Percentiles rank a stretch among this genome's conserved stretches.
phyloP scores from a whole-genome alignment of 2,113 vertebrate genomes.

The Felis chaus region DNA sequence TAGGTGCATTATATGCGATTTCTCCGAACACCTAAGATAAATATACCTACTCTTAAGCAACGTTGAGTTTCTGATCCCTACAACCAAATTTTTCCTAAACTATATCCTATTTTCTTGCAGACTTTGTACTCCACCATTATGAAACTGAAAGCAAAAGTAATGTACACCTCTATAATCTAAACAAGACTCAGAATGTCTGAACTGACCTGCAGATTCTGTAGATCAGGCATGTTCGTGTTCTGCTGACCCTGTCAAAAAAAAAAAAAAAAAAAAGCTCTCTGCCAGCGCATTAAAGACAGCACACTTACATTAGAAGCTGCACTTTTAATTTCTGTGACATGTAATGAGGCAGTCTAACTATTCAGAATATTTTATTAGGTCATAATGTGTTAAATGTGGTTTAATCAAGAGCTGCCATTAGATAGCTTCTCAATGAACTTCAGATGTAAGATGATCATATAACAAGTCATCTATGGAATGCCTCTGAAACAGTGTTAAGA shows the following conservation, averaged over 20 bases:
- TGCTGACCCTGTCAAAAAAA: constrained; percentile 48
- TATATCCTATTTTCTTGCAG: neutral
- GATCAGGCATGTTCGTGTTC: neutral
- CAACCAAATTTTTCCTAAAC: constrained; percentile 3
- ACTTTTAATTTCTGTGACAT: constrained; percentile 66
- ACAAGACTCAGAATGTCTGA: neutral
- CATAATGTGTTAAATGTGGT: constrained; percentile 55
- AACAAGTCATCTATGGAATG: constrained; percentile 42
- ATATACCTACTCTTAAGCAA: neutral
- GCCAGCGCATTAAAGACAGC: constrained; percentile 14
- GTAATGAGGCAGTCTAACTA: constrained; percentile 57
- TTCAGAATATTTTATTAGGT: constrained; percentile 67
- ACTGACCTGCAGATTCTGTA: neutral
- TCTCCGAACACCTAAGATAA: constrained; percentile 38
- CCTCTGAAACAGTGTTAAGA: constrained; percentile 18
- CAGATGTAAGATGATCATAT: neutral
- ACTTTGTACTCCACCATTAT: neutral
- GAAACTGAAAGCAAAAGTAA: neutral
- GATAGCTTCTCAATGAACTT: constrained; percentile 50
- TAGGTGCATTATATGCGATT: neutral
- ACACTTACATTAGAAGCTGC: constrained; percentile 49
- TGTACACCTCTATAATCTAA: neutral
- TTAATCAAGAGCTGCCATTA: constrained; percentile 64
- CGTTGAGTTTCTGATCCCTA: neutral
- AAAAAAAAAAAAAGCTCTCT: neutral